phyloP scores from a whole-genome alignment of 2,113 vertebrate genomes.

The Aegotheles bennettii region DNA sequence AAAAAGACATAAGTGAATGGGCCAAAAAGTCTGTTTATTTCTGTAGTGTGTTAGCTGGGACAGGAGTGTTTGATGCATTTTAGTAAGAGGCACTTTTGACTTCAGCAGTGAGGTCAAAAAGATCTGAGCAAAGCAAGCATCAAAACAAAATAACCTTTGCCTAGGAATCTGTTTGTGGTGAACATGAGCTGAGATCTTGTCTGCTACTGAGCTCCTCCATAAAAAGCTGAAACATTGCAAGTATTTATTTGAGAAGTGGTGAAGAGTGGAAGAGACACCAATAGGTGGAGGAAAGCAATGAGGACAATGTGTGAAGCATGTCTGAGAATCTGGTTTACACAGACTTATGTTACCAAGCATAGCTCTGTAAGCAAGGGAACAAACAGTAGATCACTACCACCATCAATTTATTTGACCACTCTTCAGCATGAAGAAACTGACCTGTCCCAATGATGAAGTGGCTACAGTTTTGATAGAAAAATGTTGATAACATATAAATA shows the following conservation, averaged over 20 bases:
- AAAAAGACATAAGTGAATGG: accelerated
- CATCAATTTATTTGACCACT: not conserved
- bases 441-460: not conserved
- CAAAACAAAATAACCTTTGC: not conserved
- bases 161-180: not conserved
- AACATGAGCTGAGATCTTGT: not conserved
- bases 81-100: not conserved
- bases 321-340: not conserved
- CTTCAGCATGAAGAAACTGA: not conserved
- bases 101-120: not conserved
- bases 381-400: not conserved
- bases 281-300: not conserved
- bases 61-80: not conserved
- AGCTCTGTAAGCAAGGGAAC: not conserved
- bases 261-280: not conserved
- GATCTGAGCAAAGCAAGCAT: not conserved
- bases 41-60: accelerated
- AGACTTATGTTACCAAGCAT: not conserved
- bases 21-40: not conserved
- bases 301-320: not conserved
- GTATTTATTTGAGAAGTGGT: not conserved
- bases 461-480: not conserved
- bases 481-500: not conserved
- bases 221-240: not conserved
- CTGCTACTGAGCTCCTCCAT: not conserved